Base-by-base conservation (phyloP, 2,113 vertebrate species). In the Nothobranchius kuhntae region DNA sequence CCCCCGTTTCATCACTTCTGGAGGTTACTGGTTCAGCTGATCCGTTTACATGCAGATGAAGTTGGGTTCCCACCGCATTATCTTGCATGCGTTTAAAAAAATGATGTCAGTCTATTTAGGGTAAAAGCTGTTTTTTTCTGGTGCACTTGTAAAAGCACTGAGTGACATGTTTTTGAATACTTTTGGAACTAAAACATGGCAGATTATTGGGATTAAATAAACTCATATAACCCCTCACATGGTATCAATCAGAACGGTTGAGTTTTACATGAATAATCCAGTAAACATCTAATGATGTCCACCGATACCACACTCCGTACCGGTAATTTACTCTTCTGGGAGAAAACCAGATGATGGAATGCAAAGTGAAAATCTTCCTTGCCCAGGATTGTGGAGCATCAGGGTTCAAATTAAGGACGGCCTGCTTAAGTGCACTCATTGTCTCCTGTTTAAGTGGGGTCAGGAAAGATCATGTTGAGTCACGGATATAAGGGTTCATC, bases 361-460 rank as follows among this genome's bases (percentile, higher is more conserved):
- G 47, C 58, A 13, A 4, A 21, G n/a, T 54, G 38, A 54, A 75
- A 61, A 75, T 35, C 2, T 26, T 71, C 40, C 60, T 84, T 54
- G 47, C 4, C 81, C 53, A 80, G 30, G 73, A 73, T 54, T 68
- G 68, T 53, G 21, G 67, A 47, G 73, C 45, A 46, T 26, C 40
- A 36, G 76, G 63, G 42, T 52, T 73, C 64, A 71, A 74, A 72
- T 63, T 47, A 72, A 78, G 78, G 61, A 76, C 78, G 73, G 70
- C 69, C 64, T 70, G 71, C 75, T 90, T 80, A 84, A 80, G 82
- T 81, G 86, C 53, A 45, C 79, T 81, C 80, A 91, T 90, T 91
- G 86, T 90, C 71, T 88, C 64, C 61, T 14, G 47, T 84, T 78
- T 65, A 87, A 92, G 89, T 89, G 83, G 89, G 90, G 91, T 92